Conservation (phyloP, 1,140 invertebrate species). For the Venustaconcha ellipsiformis region DNA sequence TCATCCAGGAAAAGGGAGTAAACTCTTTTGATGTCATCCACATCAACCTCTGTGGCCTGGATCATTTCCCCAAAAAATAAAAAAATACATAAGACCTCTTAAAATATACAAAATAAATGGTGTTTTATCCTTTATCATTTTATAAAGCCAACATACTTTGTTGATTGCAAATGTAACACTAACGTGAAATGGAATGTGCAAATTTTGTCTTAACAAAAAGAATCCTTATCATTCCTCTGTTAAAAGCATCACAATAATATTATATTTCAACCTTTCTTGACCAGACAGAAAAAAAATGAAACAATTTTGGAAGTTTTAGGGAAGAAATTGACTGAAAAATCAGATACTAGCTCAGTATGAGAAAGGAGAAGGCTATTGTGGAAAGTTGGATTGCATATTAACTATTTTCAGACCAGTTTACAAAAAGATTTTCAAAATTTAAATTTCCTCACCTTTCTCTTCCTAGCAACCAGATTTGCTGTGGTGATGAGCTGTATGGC, state of each 20-base stretch:
- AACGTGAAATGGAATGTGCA: not conserved
- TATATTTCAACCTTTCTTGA: no score
- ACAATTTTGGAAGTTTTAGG: no score
- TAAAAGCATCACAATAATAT: no score
- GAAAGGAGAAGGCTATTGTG: no score
- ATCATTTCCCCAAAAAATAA: not conserved
- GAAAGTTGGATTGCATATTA: no score
- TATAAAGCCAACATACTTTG: not conserved
- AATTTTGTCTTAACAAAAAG: not conserved
- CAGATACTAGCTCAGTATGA: no score
- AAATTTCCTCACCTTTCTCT: constrained; percentile 78
- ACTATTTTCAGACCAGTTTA: no score
- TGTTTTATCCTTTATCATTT: not conserved
- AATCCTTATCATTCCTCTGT: not conserved
- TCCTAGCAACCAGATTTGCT: constrained; percentile 87
- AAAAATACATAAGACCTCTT: not conserved
- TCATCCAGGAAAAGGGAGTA: constrained; percentile 96
- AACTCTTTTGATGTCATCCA: constrained; percentile 94
- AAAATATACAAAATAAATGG: not conserved
- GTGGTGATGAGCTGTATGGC: constrained; percentile 99
- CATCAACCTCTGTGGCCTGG: constrained; percentile 75
- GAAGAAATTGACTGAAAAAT: no score
- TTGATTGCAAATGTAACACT: not conserved
- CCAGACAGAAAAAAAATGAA: no score
- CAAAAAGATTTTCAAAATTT: not conserved